Evolutionary conservation across 2,113 vertebrate species (phyloP).

Genomic region (Myocastor coypus): DNA sequence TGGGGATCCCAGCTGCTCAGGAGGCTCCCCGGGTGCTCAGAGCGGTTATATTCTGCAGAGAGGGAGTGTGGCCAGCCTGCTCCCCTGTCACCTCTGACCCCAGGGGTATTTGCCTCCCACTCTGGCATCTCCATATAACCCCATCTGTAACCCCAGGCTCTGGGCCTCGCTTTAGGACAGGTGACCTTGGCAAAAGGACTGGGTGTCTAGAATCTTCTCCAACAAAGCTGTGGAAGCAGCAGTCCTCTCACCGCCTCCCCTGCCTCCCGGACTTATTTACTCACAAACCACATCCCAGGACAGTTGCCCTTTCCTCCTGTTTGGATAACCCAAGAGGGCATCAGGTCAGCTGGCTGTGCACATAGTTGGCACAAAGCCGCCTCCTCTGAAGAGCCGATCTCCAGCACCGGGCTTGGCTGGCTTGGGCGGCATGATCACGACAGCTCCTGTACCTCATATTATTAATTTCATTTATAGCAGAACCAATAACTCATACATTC

Average conservation of each 20-base stretch:
- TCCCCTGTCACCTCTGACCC: fast-evolving
- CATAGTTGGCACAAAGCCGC: fast-evolving
- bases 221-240: fast-evolving
- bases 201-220: background rate
- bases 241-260: fast-evolving
- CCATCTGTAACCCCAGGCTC: background rate
- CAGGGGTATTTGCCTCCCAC: background rate
- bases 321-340: background rate
- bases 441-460: background rate
- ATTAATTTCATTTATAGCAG: slow-evolving; percentile 75
- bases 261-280: background rate
- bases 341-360: background rate
- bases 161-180: fast-evolving
- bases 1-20: fast-evolving
- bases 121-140: fast-evolving
- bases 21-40: fast-evolving
- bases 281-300: background rate
- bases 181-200: background rate
- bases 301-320: background rate
- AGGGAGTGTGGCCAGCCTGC: fast-evolving
- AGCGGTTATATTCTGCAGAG: fast-evolving
- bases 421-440: background rate
- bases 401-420: background rate
- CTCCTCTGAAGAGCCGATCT: background rate
- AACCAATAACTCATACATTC: slow-evolving; percentile 69